Conservation (phyloP, 2,888 invertebrate genomes). For the Lathronympha strigana region DNA sequence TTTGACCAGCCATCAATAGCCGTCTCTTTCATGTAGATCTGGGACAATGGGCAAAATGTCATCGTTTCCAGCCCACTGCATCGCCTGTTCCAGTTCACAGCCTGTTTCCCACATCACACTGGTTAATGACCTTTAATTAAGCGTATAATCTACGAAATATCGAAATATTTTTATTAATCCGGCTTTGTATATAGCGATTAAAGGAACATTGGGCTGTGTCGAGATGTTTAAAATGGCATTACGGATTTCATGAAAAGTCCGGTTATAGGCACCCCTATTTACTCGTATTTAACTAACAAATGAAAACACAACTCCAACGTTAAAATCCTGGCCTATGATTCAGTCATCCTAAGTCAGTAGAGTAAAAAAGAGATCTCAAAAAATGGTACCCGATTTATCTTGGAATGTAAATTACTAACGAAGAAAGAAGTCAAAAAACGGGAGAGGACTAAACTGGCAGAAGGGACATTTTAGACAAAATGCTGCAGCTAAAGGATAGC, state of each 20-base stretch:
- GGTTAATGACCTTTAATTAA: conserved; percentile 17
- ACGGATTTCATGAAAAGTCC: not conserved
- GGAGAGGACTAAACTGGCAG: not conserved
- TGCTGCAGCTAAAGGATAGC: no score
- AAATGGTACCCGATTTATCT: not conserved
- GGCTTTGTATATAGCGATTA: not conserved
- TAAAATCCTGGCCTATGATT: not conserved
- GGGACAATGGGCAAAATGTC: conserved; percentile 28
- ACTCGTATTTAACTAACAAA: no score
- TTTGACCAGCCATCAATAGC: conserved; percentile 12
- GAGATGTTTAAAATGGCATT: not conserved
- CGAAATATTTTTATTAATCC: not conserved
- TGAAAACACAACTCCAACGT: not conserved
- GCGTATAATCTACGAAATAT: not conserved
- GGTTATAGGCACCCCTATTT: no score
- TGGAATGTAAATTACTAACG: not conserved
- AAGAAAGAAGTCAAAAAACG: not conserved
- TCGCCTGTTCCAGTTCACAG: conserved; percentile 32
- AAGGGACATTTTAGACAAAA: no score
- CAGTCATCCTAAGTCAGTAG: no score
- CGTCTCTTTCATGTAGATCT: conserved; percentile 19
- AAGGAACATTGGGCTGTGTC: no score
- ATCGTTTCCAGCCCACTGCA: conserved; percentile 32
- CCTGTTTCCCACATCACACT: conserved; percentile 19
- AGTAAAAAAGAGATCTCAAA: not conserved